phyloP scores from a whole-genome alignment of 2,888 invertebrate species.

The Siphlonurus alternatus region DNA sequence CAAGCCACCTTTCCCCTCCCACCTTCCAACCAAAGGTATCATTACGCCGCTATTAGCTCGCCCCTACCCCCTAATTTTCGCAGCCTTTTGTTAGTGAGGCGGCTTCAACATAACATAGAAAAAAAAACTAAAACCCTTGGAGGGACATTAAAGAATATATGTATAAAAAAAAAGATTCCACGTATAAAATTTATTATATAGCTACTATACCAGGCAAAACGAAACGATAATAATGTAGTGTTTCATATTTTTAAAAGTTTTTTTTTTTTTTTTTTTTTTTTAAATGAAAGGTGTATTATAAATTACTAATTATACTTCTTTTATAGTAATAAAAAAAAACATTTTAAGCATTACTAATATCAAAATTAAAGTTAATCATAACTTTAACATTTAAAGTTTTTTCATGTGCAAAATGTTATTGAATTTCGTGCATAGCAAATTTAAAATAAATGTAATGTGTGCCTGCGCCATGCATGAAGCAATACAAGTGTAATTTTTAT shows the following conservation, averaged over 20 bases:
- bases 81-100: constrained; percentile 13
- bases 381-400: not conserved
- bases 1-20: constrained; percentile 7
- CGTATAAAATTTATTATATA: constrained; percentile 11
- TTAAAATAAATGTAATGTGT: too few species aligned
- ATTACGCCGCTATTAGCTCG: constrained; percentile 14
- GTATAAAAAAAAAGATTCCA: constrained; percentile 7
- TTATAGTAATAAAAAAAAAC: not conserved
- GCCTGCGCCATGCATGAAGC: too few species aligned
- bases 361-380: not conserved
- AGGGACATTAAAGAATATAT: not conserved
- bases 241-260: too few species aligned
- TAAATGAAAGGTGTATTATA: not conserved
- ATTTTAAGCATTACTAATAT: not conserved
- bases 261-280: not conserved
- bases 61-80: constrained; percentile 14
- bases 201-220: constrained; percentile 3
- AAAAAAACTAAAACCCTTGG: not conserved
- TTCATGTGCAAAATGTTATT: not conserved
- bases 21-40: constrained; percentile 9
- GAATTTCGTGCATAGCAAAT: too few species aligned
- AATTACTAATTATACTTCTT: not conserved
- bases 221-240: not conserved
- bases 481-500: too few species aligned
- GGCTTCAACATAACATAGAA: not conserved